Percentiles rank a stretch among this genome's conserved stretches.
Evolutionary conservation across 1,140 invertebrate genomes (phyloP).

Genomic region (Bombus waltoni): DNA sequence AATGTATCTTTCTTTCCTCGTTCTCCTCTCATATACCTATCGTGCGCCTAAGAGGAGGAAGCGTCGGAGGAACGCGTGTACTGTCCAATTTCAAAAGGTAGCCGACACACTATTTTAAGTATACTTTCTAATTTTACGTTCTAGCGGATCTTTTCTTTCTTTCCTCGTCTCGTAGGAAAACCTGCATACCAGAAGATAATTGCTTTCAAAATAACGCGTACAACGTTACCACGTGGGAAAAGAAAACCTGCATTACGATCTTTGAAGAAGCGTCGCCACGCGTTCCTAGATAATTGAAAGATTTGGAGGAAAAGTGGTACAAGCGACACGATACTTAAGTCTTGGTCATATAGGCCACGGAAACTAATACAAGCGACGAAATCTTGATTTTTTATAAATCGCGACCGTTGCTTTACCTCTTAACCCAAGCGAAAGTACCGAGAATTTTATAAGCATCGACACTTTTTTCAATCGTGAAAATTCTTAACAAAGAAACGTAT

Average conservation of each 20-base stretch:
- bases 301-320: neutral
- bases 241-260: neutral
- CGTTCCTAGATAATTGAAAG: neutral
- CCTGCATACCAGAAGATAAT: conserved; percentile 27
- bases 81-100: conserved; percentile 50
- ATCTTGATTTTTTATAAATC: too few relatives aligned
- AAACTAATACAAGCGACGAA: too few relatives aligned
- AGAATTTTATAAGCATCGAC: too few relatives aligned
- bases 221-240: neutral
- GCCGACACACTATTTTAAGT: conserved; percentile 50
- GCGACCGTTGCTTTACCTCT: too few relatives aligned
- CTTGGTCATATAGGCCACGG: too few relatives aligned
- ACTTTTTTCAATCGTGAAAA: too few relatives aligned
- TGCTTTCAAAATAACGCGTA: conserved; percentile 44
- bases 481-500: too few relatives aligned
- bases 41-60: conserved; percentile 3
- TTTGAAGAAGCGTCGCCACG: neutral
- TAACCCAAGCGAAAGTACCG: too few relatives aligned
- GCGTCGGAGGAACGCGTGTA: conserved; percentile 23
- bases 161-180: conserved; percentile 37
- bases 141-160: conserved; percentile 11
- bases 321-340: neutral
- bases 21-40: neutral
- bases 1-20: conserved; percentile 16
- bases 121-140: conserved; percentile 60